Base-by-base conservation (phyloP, 2,113 vertebrate species). In the Plecotus auritus region DNA sequence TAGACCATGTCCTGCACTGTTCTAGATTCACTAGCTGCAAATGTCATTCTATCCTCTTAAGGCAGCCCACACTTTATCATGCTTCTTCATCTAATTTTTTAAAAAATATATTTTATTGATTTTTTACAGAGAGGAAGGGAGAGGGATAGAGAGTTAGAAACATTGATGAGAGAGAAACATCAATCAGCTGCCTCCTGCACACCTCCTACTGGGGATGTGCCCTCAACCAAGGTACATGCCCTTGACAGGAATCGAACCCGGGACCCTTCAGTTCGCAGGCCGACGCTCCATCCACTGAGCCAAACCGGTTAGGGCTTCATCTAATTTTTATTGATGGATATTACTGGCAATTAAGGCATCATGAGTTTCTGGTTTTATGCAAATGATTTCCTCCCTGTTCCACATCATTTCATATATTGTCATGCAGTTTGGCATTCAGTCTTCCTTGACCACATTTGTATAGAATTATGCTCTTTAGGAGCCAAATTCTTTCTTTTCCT, bases 361-460 rank as follows among this genome's bases (percentile, higher is more conserved):
- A 35, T 0, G 2, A 35, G 66, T 49, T 35, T 78, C 12, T 16
- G 61, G 6, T 81, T 72, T 23, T 91, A 42, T 40, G 32, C 35
- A 82, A 83, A 56, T 64, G 9, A 69, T 90, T 88, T 91, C 22
- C n/a, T 51, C 45, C 22, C 32, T 74, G 74, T 40, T 8, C n/a
- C 32, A 93, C 35, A 40, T 40, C 3, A 49, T 66, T 76, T 76
- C 12, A 28, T n/a, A 1, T 70, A 35, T n/a, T 42, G 61, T 56
- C 40, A n/a, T 72, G n/a, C 4, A 26, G 20, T 69, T 91, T 89
- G 12, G 30, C 20, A 20, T 32, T 95, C 54, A 23, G 13, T 95
- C 74, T 94, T n/a, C 7, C 49, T 86, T 93, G 76, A 87, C 32
- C 26, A 61, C 84, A 94, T 95, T 80, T 94, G 70, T 69, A 18